A percentile compares a stretch with the other conserved stretches of the same genome.
These are phyloP conservation scores for Kryptopterus vitreolus DNA, from an alignment of 2,797 vertebrate genomes.

Conservation along the genomic window DNA sequence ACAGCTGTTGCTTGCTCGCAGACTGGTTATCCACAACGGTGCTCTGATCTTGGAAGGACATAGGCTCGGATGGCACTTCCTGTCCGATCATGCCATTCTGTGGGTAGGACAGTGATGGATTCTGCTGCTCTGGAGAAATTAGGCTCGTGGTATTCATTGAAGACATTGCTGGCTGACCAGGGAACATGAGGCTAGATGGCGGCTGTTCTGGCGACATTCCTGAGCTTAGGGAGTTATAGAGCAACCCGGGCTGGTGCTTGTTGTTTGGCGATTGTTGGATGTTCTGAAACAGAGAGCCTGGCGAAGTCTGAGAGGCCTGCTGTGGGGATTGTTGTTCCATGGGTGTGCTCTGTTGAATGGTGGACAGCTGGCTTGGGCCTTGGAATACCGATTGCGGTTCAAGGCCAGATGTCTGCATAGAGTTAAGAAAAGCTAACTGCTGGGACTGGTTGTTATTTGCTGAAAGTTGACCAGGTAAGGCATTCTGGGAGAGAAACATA, in stretches of 20 bases:
- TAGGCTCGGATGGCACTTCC: constrained; percentile 85
- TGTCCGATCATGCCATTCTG: constrained; percentile 82
- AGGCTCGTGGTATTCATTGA: constrained; percentile 79
- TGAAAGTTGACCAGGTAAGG: constrained; percentile 80
- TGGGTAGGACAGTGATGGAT: constrained; percentile 84
- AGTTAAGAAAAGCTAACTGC: constrained; percentile 80
- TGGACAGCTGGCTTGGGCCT: constrained; percentile 82
- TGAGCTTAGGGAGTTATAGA: constrained; percentile 81
- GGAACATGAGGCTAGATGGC: constrained; percentile 82
- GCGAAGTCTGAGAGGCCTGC: constrained; percentile 67
- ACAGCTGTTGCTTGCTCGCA: constrained; percentile 83
- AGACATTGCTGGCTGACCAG: constrained; percentile 75
- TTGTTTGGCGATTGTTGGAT: constrained; percentile 72
- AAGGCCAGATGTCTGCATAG: constrained; percentile 81
- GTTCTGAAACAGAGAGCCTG: constrained; percentile 71
- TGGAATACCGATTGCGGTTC: constrained; percentile 89
- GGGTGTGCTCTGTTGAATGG: constrained; percentile 81
- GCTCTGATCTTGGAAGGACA: constrained; percentile 85
- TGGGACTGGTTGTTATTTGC: constrained; percentile 83
- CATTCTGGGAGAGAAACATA: constrained; percentile 85
- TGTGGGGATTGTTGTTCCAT: constrained; percentile 77
- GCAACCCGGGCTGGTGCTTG: constrained; percentile 78
- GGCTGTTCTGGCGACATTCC: constrained; percentile 72
- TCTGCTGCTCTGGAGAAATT: constrained; percentile 83
- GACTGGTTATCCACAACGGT: constrained; percentile 77